Conservation (phyloP, 2,797 vertebrate species). For the Rhynchonycteris naso region DNA sequence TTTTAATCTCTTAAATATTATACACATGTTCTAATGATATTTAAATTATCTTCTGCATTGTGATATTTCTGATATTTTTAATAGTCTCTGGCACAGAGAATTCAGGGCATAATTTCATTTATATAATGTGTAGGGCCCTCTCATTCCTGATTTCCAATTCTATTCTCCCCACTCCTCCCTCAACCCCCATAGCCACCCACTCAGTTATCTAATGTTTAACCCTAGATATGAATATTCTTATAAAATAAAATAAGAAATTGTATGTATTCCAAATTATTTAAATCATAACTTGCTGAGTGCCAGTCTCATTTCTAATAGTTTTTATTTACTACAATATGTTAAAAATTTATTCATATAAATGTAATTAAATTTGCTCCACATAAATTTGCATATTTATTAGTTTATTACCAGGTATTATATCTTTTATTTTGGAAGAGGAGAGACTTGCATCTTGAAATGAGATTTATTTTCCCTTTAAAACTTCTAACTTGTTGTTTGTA, state of each 20-base stretch:
- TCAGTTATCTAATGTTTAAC: background rate
- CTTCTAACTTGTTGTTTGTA: background rate
- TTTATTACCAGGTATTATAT: background rate
- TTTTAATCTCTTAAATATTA: slow-evolving; percentile 1
- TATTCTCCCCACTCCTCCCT: background rate
- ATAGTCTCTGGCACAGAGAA: background rate
- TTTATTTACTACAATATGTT: background rate
- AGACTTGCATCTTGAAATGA: background rate
- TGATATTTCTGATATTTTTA: background rate
- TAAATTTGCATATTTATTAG: background rate
- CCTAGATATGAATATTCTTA: background rate
- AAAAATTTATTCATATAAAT: background rate
- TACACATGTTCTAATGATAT: background rate
- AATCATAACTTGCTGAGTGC: background rate
- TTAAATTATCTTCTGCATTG: background rate
- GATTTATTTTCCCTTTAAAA: background rate
- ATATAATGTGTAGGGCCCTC: background rate
- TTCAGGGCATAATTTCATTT: background rate
- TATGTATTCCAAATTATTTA: background rate
- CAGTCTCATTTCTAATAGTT: background rate
- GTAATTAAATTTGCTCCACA: background rate
- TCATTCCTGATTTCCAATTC: background rate
- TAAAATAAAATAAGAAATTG: background rate
- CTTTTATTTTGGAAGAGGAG: background rate
- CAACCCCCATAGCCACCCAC: background rate